Conservation (phyloP, 2,888 invertebrate species). For the Camponotus fellah region DNA sequence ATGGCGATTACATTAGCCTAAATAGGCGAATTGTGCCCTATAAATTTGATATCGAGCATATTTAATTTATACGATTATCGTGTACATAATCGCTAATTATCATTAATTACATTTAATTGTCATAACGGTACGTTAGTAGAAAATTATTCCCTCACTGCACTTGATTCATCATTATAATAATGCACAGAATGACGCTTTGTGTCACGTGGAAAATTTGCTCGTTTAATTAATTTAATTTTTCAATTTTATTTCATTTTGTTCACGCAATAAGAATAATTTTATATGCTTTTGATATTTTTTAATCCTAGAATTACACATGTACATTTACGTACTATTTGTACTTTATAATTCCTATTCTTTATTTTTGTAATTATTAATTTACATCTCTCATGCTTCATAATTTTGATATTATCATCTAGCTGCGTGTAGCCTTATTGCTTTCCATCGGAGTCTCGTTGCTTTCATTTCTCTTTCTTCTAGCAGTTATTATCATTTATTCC, state of each 20-base stretch:
- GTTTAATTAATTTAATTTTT: not conserved
- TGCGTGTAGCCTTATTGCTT: not conserved
- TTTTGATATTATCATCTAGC: conserved; percentile 4
- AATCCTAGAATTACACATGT: not conserved
- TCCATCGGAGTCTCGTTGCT: not conserved
- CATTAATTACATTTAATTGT: conserved; percentile 41
- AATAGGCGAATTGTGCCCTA: conserved; percentile 7
- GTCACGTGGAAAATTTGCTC: not conserved
- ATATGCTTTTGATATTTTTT: not conserved
- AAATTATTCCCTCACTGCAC: conserved; percentile 8
- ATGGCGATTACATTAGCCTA: conserved; percentile 9
- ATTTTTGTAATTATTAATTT: not conserved
- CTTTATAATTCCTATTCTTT: not conserved
- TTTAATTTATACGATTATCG: conserved; percentile 30
- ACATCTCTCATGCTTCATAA: not conserved
- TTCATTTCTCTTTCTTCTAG: not conserved
- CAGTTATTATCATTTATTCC: conserved; percentile 47
- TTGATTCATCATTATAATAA: conserved; percentile 25
- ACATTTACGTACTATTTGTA: not conserved
- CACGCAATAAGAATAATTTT: not conserved
- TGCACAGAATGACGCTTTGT: not conserved
- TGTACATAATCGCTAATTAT: conserved; percentile 21
- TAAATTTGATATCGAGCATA: conserved; percentile 22
- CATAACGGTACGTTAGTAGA: not conserved
- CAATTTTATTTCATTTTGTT: not conserved